Evolutionary conservation across 2,797 vertebrate species (phyloP).

Genomic region (Cygnus olor): DNA sequence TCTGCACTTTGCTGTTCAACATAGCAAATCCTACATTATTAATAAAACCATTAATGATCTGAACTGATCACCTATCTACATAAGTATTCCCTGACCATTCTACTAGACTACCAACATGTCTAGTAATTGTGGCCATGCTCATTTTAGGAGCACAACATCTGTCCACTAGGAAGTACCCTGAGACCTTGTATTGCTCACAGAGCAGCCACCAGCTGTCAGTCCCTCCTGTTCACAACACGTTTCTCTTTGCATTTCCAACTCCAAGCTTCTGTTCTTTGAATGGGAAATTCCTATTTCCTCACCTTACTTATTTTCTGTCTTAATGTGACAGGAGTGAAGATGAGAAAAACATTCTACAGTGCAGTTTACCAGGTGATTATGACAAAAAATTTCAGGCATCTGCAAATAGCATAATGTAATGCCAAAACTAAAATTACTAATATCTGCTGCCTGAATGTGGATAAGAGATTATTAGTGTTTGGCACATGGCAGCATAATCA

Average conservation of each 20-base stretch:
- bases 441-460: not conserved
- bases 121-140: rapidly evolving
- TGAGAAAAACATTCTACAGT: not conserved
- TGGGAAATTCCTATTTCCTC: not conserved
- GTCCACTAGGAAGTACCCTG: not conserved
- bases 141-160: not conserved
- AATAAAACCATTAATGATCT: not conserved
- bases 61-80: not conserved
- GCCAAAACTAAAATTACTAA: not conserved
- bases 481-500: not conserved
- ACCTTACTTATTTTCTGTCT: not conserved
- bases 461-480: not conserved
- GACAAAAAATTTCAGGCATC: not conserved
- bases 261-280: not conserved
- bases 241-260: not conserved
- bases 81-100: not conserved
- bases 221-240: not conserved
- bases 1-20: not conserved
- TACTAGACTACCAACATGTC: not conserved
- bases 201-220: not conserved
- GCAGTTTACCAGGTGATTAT: not conserved
- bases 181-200: rapidly evolving
- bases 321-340: not conserved
- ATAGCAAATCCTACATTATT: not conserved
- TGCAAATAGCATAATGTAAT: not conserved